These are phyloP conservation scores for Martes flavigula DNA, from an alignment of 2,797 vertebrate species.

Conservation along the genomic window DNA sequence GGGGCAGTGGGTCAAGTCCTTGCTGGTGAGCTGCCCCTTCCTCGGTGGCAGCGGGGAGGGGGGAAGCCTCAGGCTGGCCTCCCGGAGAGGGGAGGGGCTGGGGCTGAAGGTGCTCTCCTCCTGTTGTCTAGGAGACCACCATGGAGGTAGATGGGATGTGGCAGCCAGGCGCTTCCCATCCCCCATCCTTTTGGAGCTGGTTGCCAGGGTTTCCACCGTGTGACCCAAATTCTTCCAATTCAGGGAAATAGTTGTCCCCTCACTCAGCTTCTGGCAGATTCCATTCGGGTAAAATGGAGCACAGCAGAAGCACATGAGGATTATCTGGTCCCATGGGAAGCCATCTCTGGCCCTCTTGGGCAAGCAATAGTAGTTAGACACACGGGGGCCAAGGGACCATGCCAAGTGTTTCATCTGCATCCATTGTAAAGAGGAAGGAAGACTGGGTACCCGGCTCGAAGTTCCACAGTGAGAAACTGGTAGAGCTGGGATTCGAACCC, in stretches of 20 bases:
- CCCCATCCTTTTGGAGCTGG: slow-evolving; percentile 12
- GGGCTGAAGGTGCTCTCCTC: too few relatives aligned
- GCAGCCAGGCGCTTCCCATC: neutral
- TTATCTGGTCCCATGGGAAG: neutral
- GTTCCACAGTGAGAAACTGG: neutral
- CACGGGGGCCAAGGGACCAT: neutral
- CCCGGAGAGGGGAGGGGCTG: neutral
- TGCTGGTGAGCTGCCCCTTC: neutral
- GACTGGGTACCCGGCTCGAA: neutral
- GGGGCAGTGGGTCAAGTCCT: neutral
- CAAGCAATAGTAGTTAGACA: neutral
- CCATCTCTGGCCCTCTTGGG: neutral
- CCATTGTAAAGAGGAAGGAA: neutral
- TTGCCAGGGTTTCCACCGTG: slow-evolving; percentile 63
- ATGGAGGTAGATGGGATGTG: neutral
- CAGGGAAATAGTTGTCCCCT: slow-evolving; percentile 16
- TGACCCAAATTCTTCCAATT: slow-evolving; percentile 67
- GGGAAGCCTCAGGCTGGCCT: neutral
- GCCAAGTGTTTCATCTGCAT: neutral
- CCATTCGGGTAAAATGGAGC: slow-evolving; percentile 24
- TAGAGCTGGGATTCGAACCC: neutral
- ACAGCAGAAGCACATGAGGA: neutral
- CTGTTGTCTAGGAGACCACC: slow-evolving; percentile 20
- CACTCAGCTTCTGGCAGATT: slow-evolving; percentile 41
- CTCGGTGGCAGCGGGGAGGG: neutral